Conservation (phyloP, 2,797 vertebrate genomes). For the Liasis olivaceus region DNA sequence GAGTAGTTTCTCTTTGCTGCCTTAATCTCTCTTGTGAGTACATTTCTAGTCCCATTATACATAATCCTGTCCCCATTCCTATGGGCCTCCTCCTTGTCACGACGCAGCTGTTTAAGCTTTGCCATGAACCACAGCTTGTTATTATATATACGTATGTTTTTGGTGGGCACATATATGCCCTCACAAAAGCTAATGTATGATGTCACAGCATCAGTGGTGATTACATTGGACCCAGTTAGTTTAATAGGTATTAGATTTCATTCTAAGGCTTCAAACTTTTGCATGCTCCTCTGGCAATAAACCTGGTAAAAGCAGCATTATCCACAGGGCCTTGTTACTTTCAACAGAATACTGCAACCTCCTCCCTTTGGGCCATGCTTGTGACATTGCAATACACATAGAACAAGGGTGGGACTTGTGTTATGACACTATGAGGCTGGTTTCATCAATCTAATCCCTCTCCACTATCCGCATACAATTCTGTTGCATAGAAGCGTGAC, state of each 20-base stretch:
- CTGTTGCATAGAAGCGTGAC: background rate
- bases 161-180: too few species aligned
- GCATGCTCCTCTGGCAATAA: background rate
- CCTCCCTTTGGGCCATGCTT: background rate
- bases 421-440: background rate
- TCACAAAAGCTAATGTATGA: too few species aligned
- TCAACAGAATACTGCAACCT: background rate
- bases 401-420: background rate
- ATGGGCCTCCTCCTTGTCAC: too few species aligned
- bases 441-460: background rate
- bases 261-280: background rate
- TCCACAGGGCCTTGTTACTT: background rate
- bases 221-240: background rate
- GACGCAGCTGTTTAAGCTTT: too few species aligned
- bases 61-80: too few species aligned
- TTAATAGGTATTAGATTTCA: background rate
- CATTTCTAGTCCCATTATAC: too few species aligned
- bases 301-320: background rate
- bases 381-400: background rate
- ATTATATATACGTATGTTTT: too few species aligned
- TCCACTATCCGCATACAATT: background rate
- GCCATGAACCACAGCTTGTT: too few species aligned
- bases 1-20: too few species aligned
- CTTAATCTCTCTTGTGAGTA: too few species aligned
- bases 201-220: too few species aligned